Percentiles rank a stretch among this genome's conserved stretches.
phyloP scores from a whole-genome alignment of 1,140 invertebrate genomes.

The Drosophila aff. region DNA sequence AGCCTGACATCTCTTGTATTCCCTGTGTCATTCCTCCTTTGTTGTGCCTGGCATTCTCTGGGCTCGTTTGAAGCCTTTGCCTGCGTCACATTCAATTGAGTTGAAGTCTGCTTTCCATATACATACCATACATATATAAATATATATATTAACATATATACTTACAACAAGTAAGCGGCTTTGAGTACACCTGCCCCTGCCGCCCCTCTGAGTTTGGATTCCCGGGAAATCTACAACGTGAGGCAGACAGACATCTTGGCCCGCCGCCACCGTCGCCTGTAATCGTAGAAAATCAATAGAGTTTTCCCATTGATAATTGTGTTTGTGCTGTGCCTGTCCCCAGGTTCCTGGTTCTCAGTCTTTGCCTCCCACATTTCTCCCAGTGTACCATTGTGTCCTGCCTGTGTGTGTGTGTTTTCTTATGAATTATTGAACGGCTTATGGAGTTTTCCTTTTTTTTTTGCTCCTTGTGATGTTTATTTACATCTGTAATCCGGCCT shows the following conservation, averaged over 20 bases:
- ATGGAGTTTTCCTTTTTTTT: constrained; percentile 39
- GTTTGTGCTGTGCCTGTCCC: constrained; percentile 38
- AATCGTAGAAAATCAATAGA: constrained; percentile 73
- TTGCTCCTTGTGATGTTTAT: constrained; percentile 48
- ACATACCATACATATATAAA: neutral
- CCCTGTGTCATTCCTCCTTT: neutral
- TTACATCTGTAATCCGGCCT: constrained; percentile 54
- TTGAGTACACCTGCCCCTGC: constrained; percentile 29
- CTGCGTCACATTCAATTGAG: constrained; percentile 61
- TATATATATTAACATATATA: neutral
- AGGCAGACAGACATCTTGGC: constrained; percentile 24
- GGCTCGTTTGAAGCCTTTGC: constrained; percentile 39
- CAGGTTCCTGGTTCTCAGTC: neutral
- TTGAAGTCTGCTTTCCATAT: constrained; percentile 14
- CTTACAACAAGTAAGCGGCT: constrained; percentile 24
- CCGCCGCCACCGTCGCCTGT: neutral
- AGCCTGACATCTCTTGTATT: neutral
- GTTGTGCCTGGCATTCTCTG: neutral
- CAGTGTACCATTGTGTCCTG: constrained; percentile 17
- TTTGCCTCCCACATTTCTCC: neutral
- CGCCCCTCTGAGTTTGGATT: constrained; percentile 9
- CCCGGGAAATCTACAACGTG: constrained; percentile 28
- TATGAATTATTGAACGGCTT: constrained; percentile 72
- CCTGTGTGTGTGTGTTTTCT: constrained; percentile 6
- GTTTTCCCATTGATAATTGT: constrained; percentile 55